Evolutionary conservation across 2,797 vertebrate genomes (phyloP), one percentile per base, ranked within the genome.

Genomic region (Steatocranus sp.): DNA sequence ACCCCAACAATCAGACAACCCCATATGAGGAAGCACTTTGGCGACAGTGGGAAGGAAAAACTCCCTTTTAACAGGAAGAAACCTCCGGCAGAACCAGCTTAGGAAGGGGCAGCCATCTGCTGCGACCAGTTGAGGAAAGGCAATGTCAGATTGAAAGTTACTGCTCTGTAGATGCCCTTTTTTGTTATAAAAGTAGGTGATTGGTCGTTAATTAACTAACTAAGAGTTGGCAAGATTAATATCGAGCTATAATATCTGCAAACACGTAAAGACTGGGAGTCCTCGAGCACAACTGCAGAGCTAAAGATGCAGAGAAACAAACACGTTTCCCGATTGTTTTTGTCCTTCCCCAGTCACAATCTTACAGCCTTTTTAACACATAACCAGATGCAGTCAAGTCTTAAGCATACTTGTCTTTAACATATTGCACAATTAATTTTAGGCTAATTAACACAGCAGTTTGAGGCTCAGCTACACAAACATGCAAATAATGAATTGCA

Each of bases 401-500:
- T 73, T 48, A n/a, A 32, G 43, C 27, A 30, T 32, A 54, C 75
- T 84, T 84, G 70, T 77, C 49, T 8, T 51, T 27, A 81, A 78
- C 75, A 80, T 70, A 70, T 63, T 86, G 82, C 66, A 38, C 73
- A 88, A 83, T 79, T 85, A 77, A 79, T 79, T 78, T 11, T 12
- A 51, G 82, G 81, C 58, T 87, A 82, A 87, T 89, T 82, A 86
- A 48, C 76, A 76, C 50, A 51, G 70, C 38, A 50, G 30, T 83
- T 83, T 85, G 68, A 79, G 61, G 78, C 51, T 34, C 36, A 68
- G 74, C 53, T 68, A 77, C 82, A 78, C 81, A 17, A 81, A 82
- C 53, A 79, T 66, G 56, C 36, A 78, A 81, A 58, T 79, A 84
- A 87, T 83, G 79, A 83, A 85, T 81, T 73, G 32, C 34, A 66